phyloP scores from a whole-genome alignment of 2,888 invertebrate species.

The Lepidocyrtoides sp. region DNA sequence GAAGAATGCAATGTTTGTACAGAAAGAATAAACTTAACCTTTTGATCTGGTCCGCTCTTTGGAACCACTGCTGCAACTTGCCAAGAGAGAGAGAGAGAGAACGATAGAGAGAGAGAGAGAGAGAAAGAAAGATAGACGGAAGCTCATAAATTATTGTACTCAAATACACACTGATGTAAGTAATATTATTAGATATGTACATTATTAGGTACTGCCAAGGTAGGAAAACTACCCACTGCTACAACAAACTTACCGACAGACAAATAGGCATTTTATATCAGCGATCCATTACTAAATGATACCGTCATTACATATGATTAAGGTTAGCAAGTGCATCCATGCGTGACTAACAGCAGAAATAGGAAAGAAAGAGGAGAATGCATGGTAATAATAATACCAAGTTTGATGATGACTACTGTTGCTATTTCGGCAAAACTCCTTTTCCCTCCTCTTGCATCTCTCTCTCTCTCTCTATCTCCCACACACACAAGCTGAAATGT shows the following conservation, averaged over 20 bases:
- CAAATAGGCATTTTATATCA: constrained; percentile 45
- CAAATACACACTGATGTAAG: constrained; percentile 43
- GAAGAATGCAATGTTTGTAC: constrained; percentile 18
- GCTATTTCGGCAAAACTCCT: constrained; percentile 33
- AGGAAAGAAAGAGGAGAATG: constrained; percentile 23
- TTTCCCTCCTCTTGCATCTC: background rate
- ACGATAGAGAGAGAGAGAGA: no score
- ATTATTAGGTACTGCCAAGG: background rate
- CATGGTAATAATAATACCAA: background rate
- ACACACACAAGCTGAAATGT: no score
- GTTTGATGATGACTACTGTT: constrained; percentile 12
- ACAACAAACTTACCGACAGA: background rate
- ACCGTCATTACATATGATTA: constrained; percentile 71
- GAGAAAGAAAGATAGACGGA: constrained; percentile 20
- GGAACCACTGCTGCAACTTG: constrained; percentile 14
- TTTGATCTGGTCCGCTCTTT: constrained; percentile 44
- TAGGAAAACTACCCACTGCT: background rate
- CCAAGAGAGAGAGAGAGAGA: background rate
- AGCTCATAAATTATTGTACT: constrained; percentile 69
- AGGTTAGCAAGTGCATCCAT: constrained; percentile 73
- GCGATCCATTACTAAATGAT: constrained; percentile 69
- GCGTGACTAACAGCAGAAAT: constrained; percentile 54
- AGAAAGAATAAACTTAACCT: no score
- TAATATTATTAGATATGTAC: constrained; percentile 17
- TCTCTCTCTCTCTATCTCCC: no score